Evolutionary conservation across 2,888 invertebrate genomes (phyloP), one percentile per base, ranked within the genome.

Genomic region (Drepana falcataria): DNA sequence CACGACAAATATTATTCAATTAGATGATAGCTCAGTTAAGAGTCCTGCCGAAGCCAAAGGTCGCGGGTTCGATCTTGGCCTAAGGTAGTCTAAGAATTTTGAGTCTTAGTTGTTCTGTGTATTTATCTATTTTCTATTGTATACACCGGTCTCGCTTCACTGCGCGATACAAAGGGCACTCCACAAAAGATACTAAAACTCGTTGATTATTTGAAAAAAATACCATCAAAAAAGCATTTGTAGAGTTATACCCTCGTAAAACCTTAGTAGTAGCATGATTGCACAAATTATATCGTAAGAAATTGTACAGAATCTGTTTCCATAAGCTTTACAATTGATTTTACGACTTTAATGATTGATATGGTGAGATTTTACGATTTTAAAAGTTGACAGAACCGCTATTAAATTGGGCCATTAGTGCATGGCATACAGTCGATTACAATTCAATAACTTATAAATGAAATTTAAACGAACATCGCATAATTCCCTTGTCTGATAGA

Each of bases 221-320:
- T n/a, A n/a, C n/a, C 51, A 66, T 68, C 53, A 71, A 66, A 64
- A 52, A 53, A 51, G 54, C 57, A 64, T 64, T 62, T 59, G 60
- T 35, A 58, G 52, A 49, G 56, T 68, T 62, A 68, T 60, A 64
- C 63, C 60, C 56, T 64, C 64, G 57, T 71, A 69, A 73, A 74
- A 59, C 35, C 58, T 60, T 63, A 63, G 67, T 57, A 60, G 62
- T 69, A 64, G 60, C 59, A 57, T 62, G 62, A 63, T 58, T 64
- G 56, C 52, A 60, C n/a, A 61, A 54, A 65, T 78, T 76, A 59
- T 60, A 64, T 65, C 66, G 70, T 75, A 65, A 73, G 68, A 71
- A 61, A 59, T 60, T 44, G 63, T 64, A 74, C 73, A 68, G 73
- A 77, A 76, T 56, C 56, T 61, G 52, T 57, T 55, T 58, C 37